Percentiles rank a stretch among this genome's conserved stretches.
phyloP scores from a whole-genome alignment of 1,140 invertebrate species.

The Pogonus chalceus region DNA sequence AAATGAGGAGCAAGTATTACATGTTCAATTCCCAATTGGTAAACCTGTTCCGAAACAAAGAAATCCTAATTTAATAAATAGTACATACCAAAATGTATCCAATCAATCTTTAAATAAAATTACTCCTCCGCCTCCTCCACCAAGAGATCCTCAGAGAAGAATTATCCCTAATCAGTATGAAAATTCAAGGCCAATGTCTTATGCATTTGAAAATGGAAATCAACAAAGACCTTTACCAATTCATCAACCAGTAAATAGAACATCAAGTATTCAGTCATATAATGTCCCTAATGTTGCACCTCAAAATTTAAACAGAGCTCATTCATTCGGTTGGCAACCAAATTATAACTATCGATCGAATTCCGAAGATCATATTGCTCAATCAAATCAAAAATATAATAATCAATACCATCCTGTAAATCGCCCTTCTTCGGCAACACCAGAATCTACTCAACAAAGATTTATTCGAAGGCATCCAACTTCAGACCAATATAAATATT shows the following conservation, averaged over 20 bases:
- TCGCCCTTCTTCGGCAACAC: constrained; percentile 45
- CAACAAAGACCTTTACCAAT: constrained; percentile 3
- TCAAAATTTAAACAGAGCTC: constrained; percentile 12
- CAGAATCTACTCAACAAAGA: constrained; percentile 29
- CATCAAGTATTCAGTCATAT: constrained; percentile 17
- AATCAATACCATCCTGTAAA: constrained; percentile 14
- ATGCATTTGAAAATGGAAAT: constrained; percentile 35
- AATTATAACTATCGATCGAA: constrained; percentile 35
- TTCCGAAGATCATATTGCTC: constrained; percentile 43
- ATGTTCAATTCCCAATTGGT: constrained; percentile 26
- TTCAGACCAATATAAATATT: constrained; percentile 45
- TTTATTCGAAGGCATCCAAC: constrained; percentile 27
- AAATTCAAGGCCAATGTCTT: constrained; percentile 40
- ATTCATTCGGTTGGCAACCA: constrained; percentile 21
- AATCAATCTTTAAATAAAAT: constrained; percentile 13
- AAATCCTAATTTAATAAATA: constrained; percentile 27
- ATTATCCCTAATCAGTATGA: constrained; percentile 41
- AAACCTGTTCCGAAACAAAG: constrained; percentile 21
- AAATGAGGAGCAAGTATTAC: constrained; percentile 19
- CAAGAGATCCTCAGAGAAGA: constrained; percentile 53
- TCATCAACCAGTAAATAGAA: constrained; percentile 9
- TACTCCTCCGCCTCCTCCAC: constrained; percentile 56
- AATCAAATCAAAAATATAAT: constrained; percentile 12
- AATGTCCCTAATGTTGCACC: not conserved
- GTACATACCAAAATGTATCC: not conserved